A percentile compares a stretch with the other conserved stretches of the same genome.
These are phyloP conservation scores for Alcedo atthis DNA, from an alignment of 2,797 vertebrate genomes.

Conservation along the genomic window DNA sequence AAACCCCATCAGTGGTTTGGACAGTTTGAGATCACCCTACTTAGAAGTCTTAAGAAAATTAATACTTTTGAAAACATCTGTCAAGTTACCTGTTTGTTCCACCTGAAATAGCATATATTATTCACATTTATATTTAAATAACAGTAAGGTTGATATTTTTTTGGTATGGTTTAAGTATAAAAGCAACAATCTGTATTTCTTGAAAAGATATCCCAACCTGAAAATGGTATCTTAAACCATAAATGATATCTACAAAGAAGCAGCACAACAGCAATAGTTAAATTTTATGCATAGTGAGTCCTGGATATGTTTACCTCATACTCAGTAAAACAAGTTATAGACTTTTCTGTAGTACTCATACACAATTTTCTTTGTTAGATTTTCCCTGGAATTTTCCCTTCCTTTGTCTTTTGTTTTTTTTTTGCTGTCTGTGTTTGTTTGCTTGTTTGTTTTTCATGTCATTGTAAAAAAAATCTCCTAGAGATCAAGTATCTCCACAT, in stretches of 20 bases:
- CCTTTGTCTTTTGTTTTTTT: not conserved
- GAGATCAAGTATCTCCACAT: not conserved
- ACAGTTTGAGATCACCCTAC: constrained; percentile 2
- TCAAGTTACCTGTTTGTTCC: not conserved
- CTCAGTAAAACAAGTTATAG: not conserved
- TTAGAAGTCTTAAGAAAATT: not conserved
- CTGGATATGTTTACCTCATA: not conserved
- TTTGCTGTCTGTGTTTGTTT: not conserved
- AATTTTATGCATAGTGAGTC: not conserved
- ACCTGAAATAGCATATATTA: not conserved
- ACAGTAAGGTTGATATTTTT: not conserved
- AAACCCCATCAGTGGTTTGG: not conserved
- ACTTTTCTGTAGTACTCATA: not conserved
- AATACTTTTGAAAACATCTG: not conserved
- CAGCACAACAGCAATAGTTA: not conserved
- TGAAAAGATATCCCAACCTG: not conserved
- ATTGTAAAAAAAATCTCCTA: not conserved
- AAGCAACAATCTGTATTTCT: not conserved
- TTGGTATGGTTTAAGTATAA: not conserved
- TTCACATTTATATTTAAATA: not conserved
- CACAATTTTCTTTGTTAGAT: not conserved
- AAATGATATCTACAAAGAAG: not conserved
- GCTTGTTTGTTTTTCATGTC: not conserved
- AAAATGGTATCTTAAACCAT: not conserved
- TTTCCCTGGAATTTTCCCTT: not conserved